Evolutionary conservation across 2,113 vertebrate species (phyloP).

Genomic region (Pavo muticus): DNA sequence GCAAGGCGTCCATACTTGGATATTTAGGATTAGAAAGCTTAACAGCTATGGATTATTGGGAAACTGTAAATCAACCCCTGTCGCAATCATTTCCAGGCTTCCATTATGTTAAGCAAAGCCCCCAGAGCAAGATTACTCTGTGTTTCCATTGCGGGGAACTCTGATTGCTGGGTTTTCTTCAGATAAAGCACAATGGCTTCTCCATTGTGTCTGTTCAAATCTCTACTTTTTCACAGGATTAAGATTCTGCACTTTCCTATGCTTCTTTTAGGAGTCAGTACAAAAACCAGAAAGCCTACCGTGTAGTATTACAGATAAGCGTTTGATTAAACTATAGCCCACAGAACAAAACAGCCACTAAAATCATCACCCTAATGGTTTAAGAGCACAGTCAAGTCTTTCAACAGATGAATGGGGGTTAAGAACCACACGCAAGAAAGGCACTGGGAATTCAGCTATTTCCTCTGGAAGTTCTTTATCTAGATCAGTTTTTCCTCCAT

Average conservation of each 20-base stretch:
- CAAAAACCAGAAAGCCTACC: conserved; percentile 53
- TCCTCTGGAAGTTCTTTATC: background rate
- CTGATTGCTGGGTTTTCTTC: conserved; percentile 44
- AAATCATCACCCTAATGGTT: conserved; percentile 60
- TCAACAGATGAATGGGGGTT: background rate
- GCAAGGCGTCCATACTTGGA: conserved; percentile 28
- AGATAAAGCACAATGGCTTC: conserved; percentile 53
- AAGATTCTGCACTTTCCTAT: conserved; percentile 30
- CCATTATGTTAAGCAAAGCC: conserved; percentile 67
- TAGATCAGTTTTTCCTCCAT: background rate
- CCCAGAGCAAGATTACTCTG: conserved; percentile 64
- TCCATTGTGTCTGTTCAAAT: conserved; percentile 51
- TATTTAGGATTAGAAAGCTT: conserved; percentile 60
- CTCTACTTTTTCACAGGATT: conserved; percentile 46
- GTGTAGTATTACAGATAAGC: conserved; percentile 54
- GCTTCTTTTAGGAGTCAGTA: conserved; percentile 47
- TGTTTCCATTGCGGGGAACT: conserved; percentile 47
- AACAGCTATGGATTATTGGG: conserved; percentile 56
- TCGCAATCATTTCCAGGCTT: conserved; percentile 53
- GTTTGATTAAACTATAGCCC: conserved; percentile 65
- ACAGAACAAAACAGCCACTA: conserved; percentile 57
- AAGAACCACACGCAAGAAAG: background rate
- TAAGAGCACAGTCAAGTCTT: conserved; percentile 29
- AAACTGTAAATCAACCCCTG: conserved; percentile 43
- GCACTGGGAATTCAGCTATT: background rate